These are phyloP conservation scores for Penaeus monodon DNA, from an alignment of 2,888 invertebrate species.

Conservation along the genomic window DNA sequence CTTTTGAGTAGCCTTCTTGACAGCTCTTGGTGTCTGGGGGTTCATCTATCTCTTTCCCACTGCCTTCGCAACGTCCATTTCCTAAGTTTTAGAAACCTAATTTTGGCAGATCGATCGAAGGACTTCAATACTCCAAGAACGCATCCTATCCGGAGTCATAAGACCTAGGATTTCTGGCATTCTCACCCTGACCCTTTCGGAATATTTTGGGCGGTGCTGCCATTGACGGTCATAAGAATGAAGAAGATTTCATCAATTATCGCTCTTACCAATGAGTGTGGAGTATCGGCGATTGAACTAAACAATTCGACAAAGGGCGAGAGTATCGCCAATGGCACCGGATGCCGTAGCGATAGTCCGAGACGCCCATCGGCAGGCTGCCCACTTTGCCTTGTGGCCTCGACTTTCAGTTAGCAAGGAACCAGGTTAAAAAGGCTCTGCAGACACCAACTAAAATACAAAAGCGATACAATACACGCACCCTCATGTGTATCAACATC, in stretches of 20 bases:
- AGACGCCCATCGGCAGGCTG: constrained; percentile 15
- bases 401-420: neutral
- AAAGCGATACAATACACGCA: too few relatives aligned
- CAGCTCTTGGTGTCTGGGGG: too few relatives aligned
- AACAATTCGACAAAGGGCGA: neutral
- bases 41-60: too few relatives aligned
- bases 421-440: too few relatives aligned
- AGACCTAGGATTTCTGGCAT: neutral
- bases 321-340: constrained; percentile 9
- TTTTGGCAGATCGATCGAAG: neutral
- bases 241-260: neutral
- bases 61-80: too few relatives aligned
- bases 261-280: neutral
- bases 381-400: neutral
- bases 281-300: neutral
- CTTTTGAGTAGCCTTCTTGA: too few relatives aligned
- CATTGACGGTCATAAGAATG: neutral
- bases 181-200: neutral
- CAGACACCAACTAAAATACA: too few relatives aligned
- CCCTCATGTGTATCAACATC: too few relatives aligned
- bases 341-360: neutral
- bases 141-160: neutral
- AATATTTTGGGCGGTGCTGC: constrained; percentile 18
- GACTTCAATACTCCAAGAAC: neutral
- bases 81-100: too few relatives aligned